Evolutionary conservation across 2,888 invertebrate genomes (phyloP).

Genomic region (Lapara coniferarum): DNA sequence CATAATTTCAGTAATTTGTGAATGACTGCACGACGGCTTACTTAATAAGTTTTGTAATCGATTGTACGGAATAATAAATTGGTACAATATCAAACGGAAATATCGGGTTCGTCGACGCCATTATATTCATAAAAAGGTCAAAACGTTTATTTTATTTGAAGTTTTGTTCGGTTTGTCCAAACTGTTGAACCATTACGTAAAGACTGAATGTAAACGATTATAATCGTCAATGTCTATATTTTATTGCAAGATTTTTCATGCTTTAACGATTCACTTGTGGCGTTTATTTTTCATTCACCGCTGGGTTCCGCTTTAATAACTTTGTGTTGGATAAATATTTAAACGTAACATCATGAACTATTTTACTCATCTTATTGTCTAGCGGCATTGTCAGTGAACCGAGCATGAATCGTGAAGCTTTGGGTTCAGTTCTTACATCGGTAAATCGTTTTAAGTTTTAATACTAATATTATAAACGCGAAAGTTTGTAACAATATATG

Average conservation of each 20-base stretch:
- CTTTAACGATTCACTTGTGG: slow-evolving; percentile 9
- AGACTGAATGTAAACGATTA: slow-evolving; percentile 9
- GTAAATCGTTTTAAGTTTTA: too few species aligned
- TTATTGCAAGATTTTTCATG: slow-evolving; percentile 19
- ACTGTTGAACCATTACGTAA: slow-evolving; percentile 21
- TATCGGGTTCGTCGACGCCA: slow-evolving; percentile 68
- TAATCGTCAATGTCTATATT: slow-evolving; percentile 9
- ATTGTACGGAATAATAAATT: slow-evolving; percentile 63
- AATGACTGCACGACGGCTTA: slow-evolving; percentile 35
- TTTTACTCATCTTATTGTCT: background rate
- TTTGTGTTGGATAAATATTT: background rate
- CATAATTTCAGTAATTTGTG: background rate
- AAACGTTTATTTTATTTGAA: slow-evolving; percentile 49
- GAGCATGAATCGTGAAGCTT: too few species aligned
- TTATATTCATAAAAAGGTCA: slow-evolving; percentile 73
- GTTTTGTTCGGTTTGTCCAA: slow-evolving; percentile 24
- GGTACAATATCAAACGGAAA: slow-evolving; percentile 72
- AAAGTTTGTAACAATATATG: too few species aligned
- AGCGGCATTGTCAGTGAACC: too few species aligned
- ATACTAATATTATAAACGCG: too few species aligned
- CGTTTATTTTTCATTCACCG: slow-evolving; percentile 15
- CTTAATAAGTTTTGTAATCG: slow-evolving; percentile 49
- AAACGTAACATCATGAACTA: background rate
- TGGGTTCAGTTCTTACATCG: too few species aligned
- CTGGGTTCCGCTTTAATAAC: slow-evolving; percentile 16